Conservation (phyloP, 2,888 invertebrate species). For the Acleris cristana region DNA sequence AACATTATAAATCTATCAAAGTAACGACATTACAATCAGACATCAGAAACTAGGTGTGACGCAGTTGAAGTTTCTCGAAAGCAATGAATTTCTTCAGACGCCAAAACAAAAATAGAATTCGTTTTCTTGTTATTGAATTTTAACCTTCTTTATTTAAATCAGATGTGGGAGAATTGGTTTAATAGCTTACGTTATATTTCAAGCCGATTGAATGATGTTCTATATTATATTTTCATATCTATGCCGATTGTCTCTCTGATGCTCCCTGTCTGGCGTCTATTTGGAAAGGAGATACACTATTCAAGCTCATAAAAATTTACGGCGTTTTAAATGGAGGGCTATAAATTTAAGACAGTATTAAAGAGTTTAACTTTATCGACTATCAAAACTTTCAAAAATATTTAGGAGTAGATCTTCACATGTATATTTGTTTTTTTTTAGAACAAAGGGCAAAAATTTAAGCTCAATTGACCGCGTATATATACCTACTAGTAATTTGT, state of each 20-base stretch:
- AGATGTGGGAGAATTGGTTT: conserved; percentile 8
- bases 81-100: conserved; percentile 17
- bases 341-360: conserved; percentile 4
- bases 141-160: conserved; percentile 17
- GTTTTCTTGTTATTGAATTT: conserved; percentile 11
- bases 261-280: neutral
- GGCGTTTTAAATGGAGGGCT: conserved; percentile 8
- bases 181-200: neutral
- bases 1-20: conserved; percentile 18
- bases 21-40: conserved; percentile 1
- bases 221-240: conserved; percentile 13
- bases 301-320: conserved; percentile 1
- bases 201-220: conserved; percentile 17
- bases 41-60: neutral
- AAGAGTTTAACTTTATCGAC: neutral
- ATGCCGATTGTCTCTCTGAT: neutral
- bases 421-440: no score
- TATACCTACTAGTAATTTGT: no score
- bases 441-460: no score
- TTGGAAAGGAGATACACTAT: neutral
- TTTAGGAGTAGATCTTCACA: neutral
- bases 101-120: conserved; percentile 25
- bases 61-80: conserved; percentile 23
- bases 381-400: conserved; percentile 4
- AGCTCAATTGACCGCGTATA: no score